Conservation (phyloP, 2,797 vertebrate species). For the Neopelma chrysocephalum region DNA sequence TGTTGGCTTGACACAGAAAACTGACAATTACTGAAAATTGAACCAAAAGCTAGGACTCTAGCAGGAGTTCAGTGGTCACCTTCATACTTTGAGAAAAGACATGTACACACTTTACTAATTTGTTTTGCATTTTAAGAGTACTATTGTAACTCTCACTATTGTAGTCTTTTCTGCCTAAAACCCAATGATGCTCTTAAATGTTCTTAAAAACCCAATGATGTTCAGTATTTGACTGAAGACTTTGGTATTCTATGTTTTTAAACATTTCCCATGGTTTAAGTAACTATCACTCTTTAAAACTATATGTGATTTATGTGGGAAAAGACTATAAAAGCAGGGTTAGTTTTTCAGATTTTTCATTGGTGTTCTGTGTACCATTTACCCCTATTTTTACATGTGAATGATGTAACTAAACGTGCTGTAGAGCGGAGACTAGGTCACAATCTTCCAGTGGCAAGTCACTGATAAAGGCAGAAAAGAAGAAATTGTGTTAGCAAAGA, state of each 20-base stretch:
- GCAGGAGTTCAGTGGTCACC: background rate
- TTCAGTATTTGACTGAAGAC: background rate
- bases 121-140: background rate
- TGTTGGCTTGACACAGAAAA: background rate
- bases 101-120: background rate
- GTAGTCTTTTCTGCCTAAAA: background rate
- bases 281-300: background rate
- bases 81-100: background rate
- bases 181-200: background rate
- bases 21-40: background rate
- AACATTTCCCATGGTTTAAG: background rate
- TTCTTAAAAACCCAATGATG: background rate
- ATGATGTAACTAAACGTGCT: background rate
- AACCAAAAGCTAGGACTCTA: background rate
- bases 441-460: background rate
- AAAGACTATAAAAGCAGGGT: background rate
- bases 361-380: background rate
- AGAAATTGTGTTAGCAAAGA: background rate
- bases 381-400: background rate
- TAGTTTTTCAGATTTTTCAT: background rate
- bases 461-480: background rate
- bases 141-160: background rate
- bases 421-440: background rate
- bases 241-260: background rate
- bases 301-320: background rate